Percentiles rank a stretch among this genome's conserved stretches.
Conservation (phyloP, 2,888 invertebrate species). For the Rambutsinella grinnellia region DNA sequence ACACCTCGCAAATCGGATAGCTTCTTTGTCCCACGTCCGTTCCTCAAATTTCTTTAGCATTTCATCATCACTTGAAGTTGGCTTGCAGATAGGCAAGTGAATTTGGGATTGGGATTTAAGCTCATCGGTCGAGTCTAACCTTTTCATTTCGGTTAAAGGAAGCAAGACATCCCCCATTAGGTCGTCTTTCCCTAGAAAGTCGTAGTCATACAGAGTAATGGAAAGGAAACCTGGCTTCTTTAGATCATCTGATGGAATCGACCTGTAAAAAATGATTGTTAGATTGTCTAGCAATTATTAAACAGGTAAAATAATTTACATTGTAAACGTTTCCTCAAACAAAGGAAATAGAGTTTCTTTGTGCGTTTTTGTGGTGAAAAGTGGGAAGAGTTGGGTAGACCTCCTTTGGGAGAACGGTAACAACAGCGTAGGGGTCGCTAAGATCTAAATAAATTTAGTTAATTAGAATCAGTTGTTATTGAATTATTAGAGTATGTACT, state of each 20-base stretch:
- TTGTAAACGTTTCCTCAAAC: conserved; percentile 74
- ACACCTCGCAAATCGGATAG: conserved; percentile 69
- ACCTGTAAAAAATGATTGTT: not conserved
- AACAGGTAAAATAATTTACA: conserved; percentile 69
- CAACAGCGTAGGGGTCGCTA: conserved; percentile 73
- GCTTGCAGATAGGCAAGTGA: conserved; percentile 35
- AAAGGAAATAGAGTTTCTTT: conserved; percentile 73
- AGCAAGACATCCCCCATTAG: conserved; percentile 47
- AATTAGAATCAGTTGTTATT: not conserved
- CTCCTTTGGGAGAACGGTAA: conserved; percentile 71
- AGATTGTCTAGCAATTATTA: not conserved
- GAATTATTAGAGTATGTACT: conserved; percentile 67
- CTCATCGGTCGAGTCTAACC: not conserved
- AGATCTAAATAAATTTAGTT: conserved; percentile 66
- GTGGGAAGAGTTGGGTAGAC: conserved; percentile 69
- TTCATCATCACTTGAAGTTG: conserved; percentile 47
- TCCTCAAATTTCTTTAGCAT: conserved; percentile 68
- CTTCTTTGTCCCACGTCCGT: conserved; percentile 69
- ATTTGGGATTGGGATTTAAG: conserved; percentile 13
- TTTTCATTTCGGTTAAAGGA: not conserved
- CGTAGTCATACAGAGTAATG: conserved; percentile 41
- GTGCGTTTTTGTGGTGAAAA: conserved; percentile 71
- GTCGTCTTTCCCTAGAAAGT: conserved; percentile 43
- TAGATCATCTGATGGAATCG: conserved; percentile 12
- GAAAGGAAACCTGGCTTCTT: conserved; percentile 18